These are phyloP conservation scores for Lasioglossum pauxillum DNA, from an alignment of 2,888 invertebrate species.

Conservation along the genomic window DNA sequence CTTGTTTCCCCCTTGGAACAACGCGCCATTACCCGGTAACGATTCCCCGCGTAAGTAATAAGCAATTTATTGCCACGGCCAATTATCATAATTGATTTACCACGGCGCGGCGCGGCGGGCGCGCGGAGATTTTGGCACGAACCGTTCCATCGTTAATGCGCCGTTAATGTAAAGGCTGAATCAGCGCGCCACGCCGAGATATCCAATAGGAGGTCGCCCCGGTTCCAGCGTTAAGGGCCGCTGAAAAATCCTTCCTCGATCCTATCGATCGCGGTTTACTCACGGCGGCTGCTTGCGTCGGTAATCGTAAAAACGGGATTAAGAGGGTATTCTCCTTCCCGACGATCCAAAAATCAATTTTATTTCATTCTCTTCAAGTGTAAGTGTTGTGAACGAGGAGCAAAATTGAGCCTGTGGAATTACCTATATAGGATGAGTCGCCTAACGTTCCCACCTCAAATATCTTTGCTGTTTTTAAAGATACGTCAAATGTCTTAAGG, in stretches of 20 bases:
- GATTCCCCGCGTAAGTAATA: constrained; percentile 61
- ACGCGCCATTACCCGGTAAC: constrained; percentile 31
- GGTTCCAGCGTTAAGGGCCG: constrained; percentile 14
- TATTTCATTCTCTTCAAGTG: no score
- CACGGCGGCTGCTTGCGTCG: neutral
- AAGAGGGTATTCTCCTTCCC: no score
- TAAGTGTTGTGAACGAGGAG: no score
- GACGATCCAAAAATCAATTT: no score
- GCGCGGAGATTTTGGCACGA: constrained; percentile 40
- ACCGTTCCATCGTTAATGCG: constrained; percentile 56
- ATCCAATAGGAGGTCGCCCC: constrained; percentile 6
- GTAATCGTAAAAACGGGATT: no score
- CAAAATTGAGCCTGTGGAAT: no score
- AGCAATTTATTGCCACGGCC: constrained; percentile 63
- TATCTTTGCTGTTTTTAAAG: no score
- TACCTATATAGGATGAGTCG: no score
- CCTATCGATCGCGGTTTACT: constrained; percentile 11
- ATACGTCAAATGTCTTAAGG: no score
- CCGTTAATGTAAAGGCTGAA: constrained; percentile 65
- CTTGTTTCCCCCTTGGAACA: constrained; percentile 6
- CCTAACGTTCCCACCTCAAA: no score
- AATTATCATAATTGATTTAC: constrained; percentile 73
- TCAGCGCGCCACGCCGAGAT: constrained; percentile 47
- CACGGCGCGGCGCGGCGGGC: constrained; percentile 12
- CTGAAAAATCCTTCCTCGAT: constrained; percentile 19